Conservation (phyloP, 2,113 vertebrate genomes). For the Onychostruthus taczanowskii region DNA sequence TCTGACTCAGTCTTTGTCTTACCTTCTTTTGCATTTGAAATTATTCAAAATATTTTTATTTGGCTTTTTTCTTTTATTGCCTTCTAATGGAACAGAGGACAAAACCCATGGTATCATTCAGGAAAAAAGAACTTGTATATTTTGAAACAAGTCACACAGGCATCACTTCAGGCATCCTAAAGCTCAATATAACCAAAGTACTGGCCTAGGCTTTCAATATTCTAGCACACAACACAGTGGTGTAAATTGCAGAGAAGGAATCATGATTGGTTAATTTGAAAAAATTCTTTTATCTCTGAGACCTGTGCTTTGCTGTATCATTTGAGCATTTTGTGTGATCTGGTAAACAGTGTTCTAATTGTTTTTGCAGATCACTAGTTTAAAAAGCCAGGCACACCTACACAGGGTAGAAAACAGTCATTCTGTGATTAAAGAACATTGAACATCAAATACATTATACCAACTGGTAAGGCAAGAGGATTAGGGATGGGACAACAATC, state of each 20-base stretch:
- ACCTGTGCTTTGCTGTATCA: not conserved
- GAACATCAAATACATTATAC: not conserved
- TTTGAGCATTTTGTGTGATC: slow-evolving; percentile 24
- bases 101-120: not conserved
- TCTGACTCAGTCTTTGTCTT: not conserved
- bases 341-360: slow-evolving; percentile 39
- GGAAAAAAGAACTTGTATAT: not conserved
- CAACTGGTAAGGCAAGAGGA: not conserved
- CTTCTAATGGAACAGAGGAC: not conserved
- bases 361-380: slow-evolving; percentile 26
- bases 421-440: not conserved
- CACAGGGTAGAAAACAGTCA: not conserved
- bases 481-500: not conserved
- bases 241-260: not conserved
- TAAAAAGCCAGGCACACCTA: not conserved
- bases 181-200: not conserved
- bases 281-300: slow-evolving; percentile 9
- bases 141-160: not conserved
- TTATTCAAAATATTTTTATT: slow-evolving; percentile 32
- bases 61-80: not conserved
- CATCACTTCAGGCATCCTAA: not conserved
- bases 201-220: not conserved
- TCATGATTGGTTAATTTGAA: not conserved
- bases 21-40: not conserved
- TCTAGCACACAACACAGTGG: rapidly evolving